A percentile compares a stretch with the other conserved stretches of the same genome.
Evolutionary conservation across 2,113 vertebrate species (phyloP).

Genomic region (Oryzias javanicus): DNA sequence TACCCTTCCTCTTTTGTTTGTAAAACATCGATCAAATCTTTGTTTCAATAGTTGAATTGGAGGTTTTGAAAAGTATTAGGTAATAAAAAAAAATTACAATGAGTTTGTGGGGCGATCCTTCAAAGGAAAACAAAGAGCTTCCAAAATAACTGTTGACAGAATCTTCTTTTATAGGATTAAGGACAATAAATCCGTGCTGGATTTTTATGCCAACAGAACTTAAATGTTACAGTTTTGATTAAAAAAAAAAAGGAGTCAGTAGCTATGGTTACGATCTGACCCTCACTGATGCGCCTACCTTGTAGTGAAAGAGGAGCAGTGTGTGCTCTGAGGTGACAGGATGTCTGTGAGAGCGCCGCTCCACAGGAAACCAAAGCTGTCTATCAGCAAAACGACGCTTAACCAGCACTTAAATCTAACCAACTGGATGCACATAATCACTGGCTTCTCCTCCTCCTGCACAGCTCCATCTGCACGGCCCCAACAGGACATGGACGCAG

Average conservation of each 20-base stretch:
- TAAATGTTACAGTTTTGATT: constrained; percentile 13
- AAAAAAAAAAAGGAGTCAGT: constrained; percentile 17
- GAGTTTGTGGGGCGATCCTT: neutral
- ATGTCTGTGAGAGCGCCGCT: constrained; percentile 20
- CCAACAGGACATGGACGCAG: constrained; percentile 60
- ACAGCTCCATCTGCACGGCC: constrained; percentile 35
- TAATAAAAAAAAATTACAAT: too few relatives aligned
- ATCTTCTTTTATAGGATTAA: neutral
- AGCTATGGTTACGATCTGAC: constrained; percentile 43
- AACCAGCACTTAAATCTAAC: constrained; percentile 29
- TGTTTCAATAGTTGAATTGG: neutral
- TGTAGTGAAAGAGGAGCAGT: constrained; percentile 19
- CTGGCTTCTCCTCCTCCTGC: constrained; percentile 19
- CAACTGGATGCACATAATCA: constrained; percentile 28
- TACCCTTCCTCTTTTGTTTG: neutral
- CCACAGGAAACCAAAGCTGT: constrained; percentile 39
- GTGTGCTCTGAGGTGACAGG: constrained; percentile 23
- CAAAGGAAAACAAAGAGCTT: neutral
- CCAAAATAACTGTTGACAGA: constrained; percentile 17
- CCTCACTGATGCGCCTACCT: constrained; percentile 23
- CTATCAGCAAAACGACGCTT: constrained; percentile 26
- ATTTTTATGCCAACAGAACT: constrained; percentile 14
- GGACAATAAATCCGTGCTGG: constrained; percentile 4
- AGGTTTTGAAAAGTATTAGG: neutral
- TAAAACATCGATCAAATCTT: neutral